These are phyloP conservation scores for Masnerella sp. DNA, from an alignment of 2,888 invertebrate species.

Conservation along the genomic window DNA sequence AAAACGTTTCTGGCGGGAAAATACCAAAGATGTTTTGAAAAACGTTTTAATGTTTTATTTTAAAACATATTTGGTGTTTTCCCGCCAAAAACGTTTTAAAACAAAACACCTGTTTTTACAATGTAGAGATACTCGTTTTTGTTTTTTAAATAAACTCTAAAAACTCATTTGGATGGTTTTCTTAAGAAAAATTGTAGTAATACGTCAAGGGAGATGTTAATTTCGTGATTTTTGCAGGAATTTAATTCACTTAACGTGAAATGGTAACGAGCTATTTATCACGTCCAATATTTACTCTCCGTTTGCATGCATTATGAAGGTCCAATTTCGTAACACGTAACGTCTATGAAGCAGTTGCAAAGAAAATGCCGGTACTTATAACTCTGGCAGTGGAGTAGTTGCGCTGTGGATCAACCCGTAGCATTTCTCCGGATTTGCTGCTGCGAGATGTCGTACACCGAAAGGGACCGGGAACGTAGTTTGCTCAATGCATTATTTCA, in stretches of 20 bases:
- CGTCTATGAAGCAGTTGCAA: slow-evolving; percentile 38
- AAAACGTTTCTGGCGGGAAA: too few relatives aligned
- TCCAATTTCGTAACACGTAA: slow-evolving; percentile 46
- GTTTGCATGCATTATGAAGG: slow-evolving; percentile 32
- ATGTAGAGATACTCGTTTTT: too few relatives aligned
- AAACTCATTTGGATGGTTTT: too few relatives aligned
- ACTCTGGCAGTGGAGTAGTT: slow-evolving; percentile 77
- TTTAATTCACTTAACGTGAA: slow-evolving; percentile 2
- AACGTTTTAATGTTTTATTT: too few relatives aligned
- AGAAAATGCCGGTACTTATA: slow-evolving; percentile 74
- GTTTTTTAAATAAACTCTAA: too few relatives aligned
- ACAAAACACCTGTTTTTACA: too few relatives aligned
- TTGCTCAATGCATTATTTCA: slow-evolving; percentile 61
- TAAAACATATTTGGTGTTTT: too few relatives aligned
- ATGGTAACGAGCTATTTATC: slow-evolving; percentile 11
- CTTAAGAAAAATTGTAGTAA: too few relatives aligned
- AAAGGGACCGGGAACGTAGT: slow-evolving; percentile 49
- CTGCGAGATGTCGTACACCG: slow-evolving; percentile 47
- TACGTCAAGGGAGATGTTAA: too few relatives aligned
- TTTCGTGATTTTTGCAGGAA: too few relatives aligned
- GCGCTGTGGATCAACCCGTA: slow-evolving; percentile 67
- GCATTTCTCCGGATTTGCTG: slow-evolving; percentile 54
- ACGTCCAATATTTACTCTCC: slow-evolving; percentile 29
- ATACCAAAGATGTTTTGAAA: too few relatives aligned
- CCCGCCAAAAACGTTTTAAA: too few relatives aligned